Base-by-base conservation (phyloP, 2,113 vertebrate genomes). In the Pionites leucogaster region DNA sequence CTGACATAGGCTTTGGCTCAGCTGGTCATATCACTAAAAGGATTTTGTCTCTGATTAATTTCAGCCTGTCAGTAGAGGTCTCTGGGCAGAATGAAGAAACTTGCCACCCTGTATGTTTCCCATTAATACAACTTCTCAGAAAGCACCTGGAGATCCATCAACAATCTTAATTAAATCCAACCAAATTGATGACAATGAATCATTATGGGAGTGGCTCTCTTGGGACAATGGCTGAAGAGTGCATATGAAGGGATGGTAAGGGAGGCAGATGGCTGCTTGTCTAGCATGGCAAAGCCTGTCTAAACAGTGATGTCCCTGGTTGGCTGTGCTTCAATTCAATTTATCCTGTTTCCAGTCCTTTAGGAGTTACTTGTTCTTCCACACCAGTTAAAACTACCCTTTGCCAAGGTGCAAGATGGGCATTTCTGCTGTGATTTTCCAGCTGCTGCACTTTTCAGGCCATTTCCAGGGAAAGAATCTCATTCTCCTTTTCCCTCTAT, bases 21-120 rank as follows among this genome's bases (percentile, higher is more conserved):
- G 93, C 71, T 79, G 41, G 52, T 77, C 29, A 1, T 64, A 94
- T 72, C 88, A 83, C 91, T 96, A 97, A 96, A 97, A 97, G 92
- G 78, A 68, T 95, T 96, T 88, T 92, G 20, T 60, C 55, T 92
- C 82, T 86, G 75, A 96, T 96, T 88, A 92, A 95, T 96, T 91
- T 88, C 49, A 78, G 14, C 33, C 29, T 67, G 68, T 86, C 84
- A 93, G 41, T 7, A 92, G 75, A 81, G 20, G 86, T 94, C 83
- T 93, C 86, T 7, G 11, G 64, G 69, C 47, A 92, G 69, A 90
- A 77, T 20, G 62, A 92, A 83, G 60, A 68, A 94, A 82, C 35
- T 37, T 86, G 64, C 68, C 39, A 59, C 55, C 52, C 55, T 64
- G 6, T 27, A 60, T 41, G 27, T 68, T 92, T 86, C 89, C 3